phyloP scores from a whole-genome alignment of 2,113 vertebrate genomes.

The Willisornis vidua region DNA sequence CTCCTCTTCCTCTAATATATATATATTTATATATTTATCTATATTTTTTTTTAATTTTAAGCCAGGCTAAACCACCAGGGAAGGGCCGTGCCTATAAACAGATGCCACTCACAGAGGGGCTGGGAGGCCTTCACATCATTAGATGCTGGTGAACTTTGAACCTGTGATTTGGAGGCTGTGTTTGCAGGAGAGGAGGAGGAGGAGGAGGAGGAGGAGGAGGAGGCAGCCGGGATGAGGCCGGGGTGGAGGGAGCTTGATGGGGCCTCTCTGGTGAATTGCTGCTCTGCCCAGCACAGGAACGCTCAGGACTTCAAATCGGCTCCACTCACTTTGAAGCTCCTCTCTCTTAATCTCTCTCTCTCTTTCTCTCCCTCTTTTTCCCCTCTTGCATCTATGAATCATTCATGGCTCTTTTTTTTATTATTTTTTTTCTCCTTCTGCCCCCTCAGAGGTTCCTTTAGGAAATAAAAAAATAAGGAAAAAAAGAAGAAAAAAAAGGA shows the following conservation, averaged over 20 bases:
- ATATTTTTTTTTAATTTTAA: not conserved
- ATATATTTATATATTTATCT: not conserved
- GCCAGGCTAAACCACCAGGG: conserved; percentile 59
- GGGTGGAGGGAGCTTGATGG: conserved; percentile 51
- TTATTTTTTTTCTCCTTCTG: not conserved
- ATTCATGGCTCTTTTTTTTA: conserved; percentile 47
- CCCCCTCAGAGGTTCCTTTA: conserved; percentile 1
- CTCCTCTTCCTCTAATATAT: not conserved
- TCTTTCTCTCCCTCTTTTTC: not conserved
- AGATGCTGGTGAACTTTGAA: conserved; percentile 74
- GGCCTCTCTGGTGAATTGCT: conserved; percentile 73
- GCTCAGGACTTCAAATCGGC: conserved; percentile 73
- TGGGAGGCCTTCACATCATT: conserved; percentile 63
- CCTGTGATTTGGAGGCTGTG: conserved; percentile 50
- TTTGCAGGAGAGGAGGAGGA: conserved; percentile 10
- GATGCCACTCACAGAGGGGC: conserved; percentile 68
- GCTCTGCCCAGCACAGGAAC: conserved; percentile 65
- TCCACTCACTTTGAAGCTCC: conserved; percentile 73
- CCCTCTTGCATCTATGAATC: conserved; percentile 63
- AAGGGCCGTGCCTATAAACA: conserved; percentile 49
- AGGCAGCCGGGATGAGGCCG: not conserved
- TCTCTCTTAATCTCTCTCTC: conserved; percentile 67
- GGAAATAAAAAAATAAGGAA: not conserved
- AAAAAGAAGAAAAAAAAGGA: not conserved
- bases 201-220: conserved; percentile 23